Evolutionary conservation across 2,888 invertebrate genomes (phyloP).

Genomic region (Stictocephala bisonia): DNA sequence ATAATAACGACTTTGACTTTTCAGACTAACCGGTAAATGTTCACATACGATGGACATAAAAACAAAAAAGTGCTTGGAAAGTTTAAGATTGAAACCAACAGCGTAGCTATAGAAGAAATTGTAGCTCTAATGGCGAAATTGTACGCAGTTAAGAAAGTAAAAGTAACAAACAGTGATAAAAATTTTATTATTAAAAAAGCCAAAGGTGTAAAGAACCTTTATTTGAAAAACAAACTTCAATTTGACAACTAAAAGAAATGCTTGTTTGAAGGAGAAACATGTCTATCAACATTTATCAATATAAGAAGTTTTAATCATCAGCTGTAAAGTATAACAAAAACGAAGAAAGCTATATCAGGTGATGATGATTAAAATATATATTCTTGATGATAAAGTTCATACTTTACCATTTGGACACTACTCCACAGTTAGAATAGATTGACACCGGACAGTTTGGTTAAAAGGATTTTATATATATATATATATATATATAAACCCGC

Average conservation of each 20-base stretch:
- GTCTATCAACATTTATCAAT: neutral
- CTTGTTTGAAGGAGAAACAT: neutral
- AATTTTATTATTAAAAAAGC: slow-evolving; percentile 11
- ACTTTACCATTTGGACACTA: slow-evolving; percentile 31
- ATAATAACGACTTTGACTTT: slow-evolving; percentile 42
- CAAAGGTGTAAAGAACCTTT: slow-evolving; percentile 9
- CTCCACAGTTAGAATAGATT: neutral
- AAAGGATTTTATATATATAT: too few species aligned
- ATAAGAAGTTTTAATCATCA: slow-evolving; percentile 36
- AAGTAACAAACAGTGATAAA: neutral
- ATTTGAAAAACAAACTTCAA: slow-evolving; percentile 1
- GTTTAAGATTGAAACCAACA: slow-evolving; percentile 47
- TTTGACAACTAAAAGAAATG: slow-evolving; percentile 21
- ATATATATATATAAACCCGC: too few species aligned
- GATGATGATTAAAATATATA: slow-evolving; percentile 25
- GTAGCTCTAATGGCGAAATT: slow-evolving; percentile 22
- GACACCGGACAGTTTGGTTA: too few species aligned
- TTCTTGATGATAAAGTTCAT: neutral
- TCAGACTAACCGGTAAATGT: slow-evolving; percentile 42
- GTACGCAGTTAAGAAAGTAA: neutral
- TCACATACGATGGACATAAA: slow-evolving; percentile 12
- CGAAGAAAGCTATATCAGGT: slow-evolving; percentile 5
- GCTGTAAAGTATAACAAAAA: slow-evolving; percentile 14
- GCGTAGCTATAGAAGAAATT: slow-evolving; percentile 20
- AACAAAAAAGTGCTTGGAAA: slow-evolving; percentile 46